Conservation (phyloP, 2,113 vertebrate species). For the Lates calcarifer region DNA sequence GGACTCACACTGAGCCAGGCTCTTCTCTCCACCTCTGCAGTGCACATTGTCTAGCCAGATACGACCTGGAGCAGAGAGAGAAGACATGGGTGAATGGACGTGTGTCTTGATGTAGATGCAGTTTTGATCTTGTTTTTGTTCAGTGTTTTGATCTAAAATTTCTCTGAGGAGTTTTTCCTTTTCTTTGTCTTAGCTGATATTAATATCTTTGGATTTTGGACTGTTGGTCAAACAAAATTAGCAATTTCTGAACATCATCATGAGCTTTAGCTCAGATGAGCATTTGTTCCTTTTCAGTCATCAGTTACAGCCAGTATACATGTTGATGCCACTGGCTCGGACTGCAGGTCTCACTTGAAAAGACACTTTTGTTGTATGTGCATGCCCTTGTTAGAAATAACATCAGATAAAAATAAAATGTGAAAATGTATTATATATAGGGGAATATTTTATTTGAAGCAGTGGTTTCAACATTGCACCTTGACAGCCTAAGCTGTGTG, state of each 20-base stretch:
- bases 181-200: background rate
- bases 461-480: background rate
- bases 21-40: conserved; percentile 89
- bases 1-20: conserved; percentile 88
- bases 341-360: background rate
- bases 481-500: background rate
- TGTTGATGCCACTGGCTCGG: background rate
- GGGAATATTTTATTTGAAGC: background rate
- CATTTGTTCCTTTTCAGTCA: too few relatives aligned
- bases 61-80: conserved; percentile 80
- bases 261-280: too few relatives aligned
- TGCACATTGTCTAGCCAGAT: conserved; percentile 96
- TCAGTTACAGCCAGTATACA: too few relatives aligned
- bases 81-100: background rate
- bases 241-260: background rate
- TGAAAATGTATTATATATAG: too few relatives aligned
- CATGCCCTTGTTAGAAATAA: background rate
- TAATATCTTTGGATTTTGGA: background rate
- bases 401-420: background rate
- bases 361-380: background rate
- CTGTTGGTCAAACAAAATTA: background rate
- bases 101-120: background rate
- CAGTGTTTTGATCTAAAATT: background rate
- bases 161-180: background rate
- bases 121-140: background rate